Conservation (phyloP, 2,797 vertebrate species). For the Diglossa cyanea region DNA sequence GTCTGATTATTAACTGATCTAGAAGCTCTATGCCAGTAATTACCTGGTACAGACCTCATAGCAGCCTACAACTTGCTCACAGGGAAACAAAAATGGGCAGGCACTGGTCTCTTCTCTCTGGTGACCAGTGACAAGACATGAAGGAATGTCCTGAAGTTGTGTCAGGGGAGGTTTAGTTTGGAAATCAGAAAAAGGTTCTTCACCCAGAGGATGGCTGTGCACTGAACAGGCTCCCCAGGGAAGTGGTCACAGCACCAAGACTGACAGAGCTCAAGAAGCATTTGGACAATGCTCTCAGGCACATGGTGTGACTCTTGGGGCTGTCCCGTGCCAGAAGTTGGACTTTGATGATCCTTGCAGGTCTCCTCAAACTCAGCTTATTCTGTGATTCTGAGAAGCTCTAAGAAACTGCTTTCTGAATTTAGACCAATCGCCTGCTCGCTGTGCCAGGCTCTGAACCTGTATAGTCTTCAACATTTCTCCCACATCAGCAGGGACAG, state of each 20-base stretch:
- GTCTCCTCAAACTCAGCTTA: not conserved
- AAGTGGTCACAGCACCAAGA: not conserved
- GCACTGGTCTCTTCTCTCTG: not conserved
- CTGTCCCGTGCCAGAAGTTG: not conserved
- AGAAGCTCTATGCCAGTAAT: not conserved
- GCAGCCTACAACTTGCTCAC: not conserved
- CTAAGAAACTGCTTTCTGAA: not conserved
- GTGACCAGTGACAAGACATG: not conserved
- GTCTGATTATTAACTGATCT: not conserved
- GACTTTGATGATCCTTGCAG: not conserved
- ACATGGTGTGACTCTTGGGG: not conserved
- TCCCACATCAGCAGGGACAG: not conserved
- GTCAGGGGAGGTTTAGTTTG: not conserved
- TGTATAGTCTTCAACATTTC: not conserved
- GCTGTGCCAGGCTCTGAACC: not conserved
- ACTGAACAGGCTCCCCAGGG: not conserved
- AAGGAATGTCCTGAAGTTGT: not conserved
- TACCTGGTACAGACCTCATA: not conserved
- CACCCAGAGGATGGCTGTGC: rapidly evolving
- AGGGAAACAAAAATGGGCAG: not conserved
- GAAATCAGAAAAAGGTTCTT: not conserved
- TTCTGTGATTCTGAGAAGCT: not conserved
- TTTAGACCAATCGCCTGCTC: not conserved
- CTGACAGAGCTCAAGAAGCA: not conserved
- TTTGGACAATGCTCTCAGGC: rapidly evolving